Conservation (phyloP, 2,888 invertebrate species). For the Lagria hirta region DNA sequence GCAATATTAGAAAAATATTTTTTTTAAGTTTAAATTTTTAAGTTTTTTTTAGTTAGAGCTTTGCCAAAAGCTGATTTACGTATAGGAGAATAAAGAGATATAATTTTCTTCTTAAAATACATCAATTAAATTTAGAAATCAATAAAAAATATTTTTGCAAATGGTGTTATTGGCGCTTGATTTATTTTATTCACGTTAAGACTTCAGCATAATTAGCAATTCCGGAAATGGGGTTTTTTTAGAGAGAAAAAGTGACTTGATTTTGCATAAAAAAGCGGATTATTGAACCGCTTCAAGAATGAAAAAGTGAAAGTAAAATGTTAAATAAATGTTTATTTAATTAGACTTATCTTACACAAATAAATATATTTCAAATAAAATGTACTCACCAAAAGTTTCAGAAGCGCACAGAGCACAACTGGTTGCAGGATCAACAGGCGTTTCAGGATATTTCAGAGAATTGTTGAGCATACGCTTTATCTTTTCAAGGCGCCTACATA, state of each 20-base stretch:
- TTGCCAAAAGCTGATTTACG: no score
- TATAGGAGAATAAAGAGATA: no score
- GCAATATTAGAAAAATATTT: no score
- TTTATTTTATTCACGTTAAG: no score
- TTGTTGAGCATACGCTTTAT: conserved; percentile 42
- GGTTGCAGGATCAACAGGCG: conserved; percentile 41
- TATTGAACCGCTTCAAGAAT: background rate
- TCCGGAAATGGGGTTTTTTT: no score
- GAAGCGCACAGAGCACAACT: conserved; percentile 19
- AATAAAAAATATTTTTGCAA: no score
- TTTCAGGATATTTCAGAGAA: conserved; percentile 36
- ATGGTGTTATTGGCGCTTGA: no score
- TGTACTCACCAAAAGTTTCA: conserved; percentile 12
- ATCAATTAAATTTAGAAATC: no score
- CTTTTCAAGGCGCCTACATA: conserved; percentile 43
- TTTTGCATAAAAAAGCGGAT: background rate
- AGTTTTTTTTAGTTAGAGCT: no score
- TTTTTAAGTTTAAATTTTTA: no score
- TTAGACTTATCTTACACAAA: background rate
- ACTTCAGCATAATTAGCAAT: no score
- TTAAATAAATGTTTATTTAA: background rate
- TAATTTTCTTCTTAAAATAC: no score
- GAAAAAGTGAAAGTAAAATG: background rate
- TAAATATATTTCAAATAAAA: background rate
- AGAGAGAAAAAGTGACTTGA: background rate